Conservation (phyloP, 2,888 invertebrate species). For the Leucophora obtusa region DNA sequence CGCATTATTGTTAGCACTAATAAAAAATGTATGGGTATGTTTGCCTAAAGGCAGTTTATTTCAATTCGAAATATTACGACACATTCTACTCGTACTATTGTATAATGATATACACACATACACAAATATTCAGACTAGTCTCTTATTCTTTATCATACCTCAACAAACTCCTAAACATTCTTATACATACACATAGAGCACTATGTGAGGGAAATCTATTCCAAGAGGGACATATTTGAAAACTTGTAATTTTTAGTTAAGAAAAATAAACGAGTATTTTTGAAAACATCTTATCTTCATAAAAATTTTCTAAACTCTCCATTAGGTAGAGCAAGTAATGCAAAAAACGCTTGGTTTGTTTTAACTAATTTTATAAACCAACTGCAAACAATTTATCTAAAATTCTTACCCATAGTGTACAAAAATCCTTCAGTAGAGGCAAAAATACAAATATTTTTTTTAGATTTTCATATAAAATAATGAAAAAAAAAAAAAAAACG, state of each 20-base stretch:
- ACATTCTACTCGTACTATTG: conserved; percentile 11
- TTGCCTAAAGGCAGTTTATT: conserved; percentile 52
- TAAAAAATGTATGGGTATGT: background rate
- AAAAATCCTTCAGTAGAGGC: background rate
- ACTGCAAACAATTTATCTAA: too few relatives aligned
- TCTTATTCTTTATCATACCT: background rate
- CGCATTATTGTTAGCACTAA: too few relatives aligned
- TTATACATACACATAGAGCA: background rate
- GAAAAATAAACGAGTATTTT: too few relatives aligned
- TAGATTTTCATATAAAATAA: conserved; percentile 27
- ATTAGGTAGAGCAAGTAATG: too few relatives aligned
- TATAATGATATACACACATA: conserved; percentile 11
- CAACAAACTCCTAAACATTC: background rate
- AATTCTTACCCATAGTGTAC: background rate
- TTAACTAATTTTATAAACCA: too few relatives aligned
- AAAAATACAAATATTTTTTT: conserved; percentile 39
- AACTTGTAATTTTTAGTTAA: too few relatives aligned
- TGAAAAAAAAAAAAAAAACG: conserved; percentile 20
- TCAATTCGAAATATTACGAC: conserved; percentile 55
- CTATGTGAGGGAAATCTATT: too few relatives aligned
- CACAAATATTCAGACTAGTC: too few relatives aligned
- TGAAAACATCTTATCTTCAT: too few relatives aligned
- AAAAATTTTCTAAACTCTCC: too few relatives aligned
- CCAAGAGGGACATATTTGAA: too few relatives aligned
- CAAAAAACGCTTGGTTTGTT: too few relatives aligned